Percentiles rank a stretch among this genome's conserved stretches.
phyloP scores from a whole-genome alignment of 2,113 vertebrate species.

The Caranx ignobilis region DNA sequence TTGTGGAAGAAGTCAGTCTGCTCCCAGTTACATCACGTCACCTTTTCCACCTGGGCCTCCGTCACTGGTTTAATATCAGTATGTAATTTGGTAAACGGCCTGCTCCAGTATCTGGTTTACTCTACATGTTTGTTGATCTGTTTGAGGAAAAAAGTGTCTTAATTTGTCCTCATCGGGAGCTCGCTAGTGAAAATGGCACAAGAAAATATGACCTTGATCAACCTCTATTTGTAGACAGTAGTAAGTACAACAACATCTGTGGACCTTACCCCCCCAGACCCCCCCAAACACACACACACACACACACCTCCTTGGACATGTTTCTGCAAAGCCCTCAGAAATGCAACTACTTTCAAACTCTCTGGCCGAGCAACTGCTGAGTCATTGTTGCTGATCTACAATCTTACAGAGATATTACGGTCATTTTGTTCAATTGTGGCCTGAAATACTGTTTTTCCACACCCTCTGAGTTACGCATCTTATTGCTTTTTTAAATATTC shows the following conservation, averaged over 20 bases:
- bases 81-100: background rate
- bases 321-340: background rate
- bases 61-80: background rate
- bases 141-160: no score
- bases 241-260: background rate
- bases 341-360: background rate
- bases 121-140: no score
- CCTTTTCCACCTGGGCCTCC: background rate
- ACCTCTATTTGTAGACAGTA: background rate
- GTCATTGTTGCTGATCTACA: background rate
- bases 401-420: background rate
- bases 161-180: no score
- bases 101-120: no score
- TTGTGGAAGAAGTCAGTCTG: conserved; percentile 61
- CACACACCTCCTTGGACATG: background rate
- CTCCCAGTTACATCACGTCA: conserved; percentile 33
- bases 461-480: conserved; percentile 7
- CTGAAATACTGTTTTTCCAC: background rate
- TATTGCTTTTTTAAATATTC: conserved; percentile 6
- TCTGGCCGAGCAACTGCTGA: background rate
- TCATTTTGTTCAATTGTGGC: conserved; percentile 9
- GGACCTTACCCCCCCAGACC: no score
- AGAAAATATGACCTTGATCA: background rate
- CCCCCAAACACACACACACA: no score
- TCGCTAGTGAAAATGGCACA: no score